Percentiles rank a stretch among this genome's conserved stretches.
Conservation (phyloP, 2,888 invertebrate species). For the Eupeodes luniger region DNA sequence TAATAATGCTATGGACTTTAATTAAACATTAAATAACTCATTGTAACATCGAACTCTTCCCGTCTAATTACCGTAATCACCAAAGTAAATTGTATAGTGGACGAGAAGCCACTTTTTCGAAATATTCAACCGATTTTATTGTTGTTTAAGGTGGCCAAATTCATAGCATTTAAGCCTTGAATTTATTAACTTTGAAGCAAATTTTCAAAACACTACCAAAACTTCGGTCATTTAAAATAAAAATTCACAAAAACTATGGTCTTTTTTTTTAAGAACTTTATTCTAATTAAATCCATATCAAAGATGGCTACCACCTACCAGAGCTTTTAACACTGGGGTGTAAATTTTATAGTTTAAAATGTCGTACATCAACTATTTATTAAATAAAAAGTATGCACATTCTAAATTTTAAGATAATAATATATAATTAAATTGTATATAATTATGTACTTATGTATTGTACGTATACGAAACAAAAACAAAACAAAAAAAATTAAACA, state of each 20-base stretch:
- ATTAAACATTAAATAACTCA: too few relatives aligned
- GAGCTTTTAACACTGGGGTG: conserved; percentile 46
- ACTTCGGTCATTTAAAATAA: too few relatives aligned
- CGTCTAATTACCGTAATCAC: too few relatives aligned
- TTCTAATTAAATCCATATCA: conserved; percentile 51
- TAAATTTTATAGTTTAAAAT: conserved; percentile 50
- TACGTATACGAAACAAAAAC: conserved; percentile 45
- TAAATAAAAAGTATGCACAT: conserved; percentile 61
- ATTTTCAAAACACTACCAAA: too few relatives aligned
- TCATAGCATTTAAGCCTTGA: too few relatives aligned
- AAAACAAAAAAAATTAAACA: conserved; percentile 13
- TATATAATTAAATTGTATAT: conserved; percentile 42
- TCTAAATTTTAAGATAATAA: conserved; percentile 46
- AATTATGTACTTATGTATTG: conserved; percentile 3
- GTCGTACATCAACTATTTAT: conserved; percentile 40
- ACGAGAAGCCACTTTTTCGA: too few relatives aligned
- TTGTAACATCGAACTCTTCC: too few relatives aligned
- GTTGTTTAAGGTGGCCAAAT: too few relatives aligned
- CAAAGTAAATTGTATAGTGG: too few relatives aligned
- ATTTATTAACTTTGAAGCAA: too few relatives aligned
- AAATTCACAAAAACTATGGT: not conserved
- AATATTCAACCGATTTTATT: too few relatives aligned
- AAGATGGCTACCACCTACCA: conserved; percentile 46
- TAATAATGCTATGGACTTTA: too few relatives aligned
- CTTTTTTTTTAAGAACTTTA: conserved; percentile 41